phyloP scores from a whole-genome alignment of 1,140 invertebrate genomes.

The Bombus confusus region DNA sequence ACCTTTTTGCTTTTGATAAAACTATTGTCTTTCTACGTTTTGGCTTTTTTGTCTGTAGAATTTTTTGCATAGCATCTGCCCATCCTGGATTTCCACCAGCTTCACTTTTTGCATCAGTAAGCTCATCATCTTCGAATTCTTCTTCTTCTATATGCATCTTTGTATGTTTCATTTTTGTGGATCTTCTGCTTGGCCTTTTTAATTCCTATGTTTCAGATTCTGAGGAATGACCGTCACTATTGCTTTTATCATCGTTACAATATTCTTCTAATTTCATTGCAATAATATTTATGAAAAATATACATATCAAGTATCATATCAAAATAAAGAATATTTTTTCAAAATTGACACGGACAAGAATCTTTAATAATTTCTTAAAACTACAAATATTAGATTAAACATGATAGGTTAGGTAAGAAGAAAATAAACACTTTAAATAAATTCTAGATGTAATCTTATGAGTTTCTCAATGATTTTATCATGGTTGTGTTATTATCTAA shows the following conservation, averaged over 20 bases:
- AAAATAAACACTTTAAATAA: not conserved
- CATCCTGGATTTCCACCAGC: slow-evolving; percentile 78
- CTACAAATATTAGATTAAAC: not conserved
- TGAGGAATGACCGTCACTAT: slow-evolving; percentile 69
- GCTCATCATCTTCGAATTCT: not conserved
- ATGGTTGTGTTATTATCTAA: not conserved
- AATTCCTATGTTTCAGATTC: not conserved
- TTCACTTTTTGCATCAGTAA: not conserved
- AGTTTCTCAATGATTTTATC: not conserved
- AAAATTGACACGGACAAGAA: not conserved
- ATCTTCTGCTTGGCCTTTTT: not conserved
- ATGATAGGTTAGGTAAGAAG: slow-evolving; percentile 1
- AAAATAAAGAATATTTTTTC: not conserved
- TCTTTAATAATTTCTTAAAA: not conserved
- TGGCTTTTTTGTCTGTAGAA: slow-evolving; percentile 88
- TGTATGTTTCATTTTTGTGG: not conserved
- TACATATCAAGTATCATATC: not conserved
- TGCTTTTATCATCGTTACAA: slow-evolving; percentile 50
- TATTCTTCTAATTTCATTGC: not conserved
- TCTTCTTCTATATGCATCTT: not conserved
- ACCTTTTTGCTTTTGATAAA: slow-evolving; percentile 88
- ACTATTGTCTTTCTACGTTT: slow-evolving; percentile 89
- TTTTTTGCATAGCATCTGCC: slow-evolving; percentile 89
- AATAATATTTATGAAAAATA: slow-evolving; percentile 13
- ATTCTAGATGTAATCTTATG: not conserved